Conservation (phyloP, 2,797 vertebrate species). For the Spinus pinus region DNA sequence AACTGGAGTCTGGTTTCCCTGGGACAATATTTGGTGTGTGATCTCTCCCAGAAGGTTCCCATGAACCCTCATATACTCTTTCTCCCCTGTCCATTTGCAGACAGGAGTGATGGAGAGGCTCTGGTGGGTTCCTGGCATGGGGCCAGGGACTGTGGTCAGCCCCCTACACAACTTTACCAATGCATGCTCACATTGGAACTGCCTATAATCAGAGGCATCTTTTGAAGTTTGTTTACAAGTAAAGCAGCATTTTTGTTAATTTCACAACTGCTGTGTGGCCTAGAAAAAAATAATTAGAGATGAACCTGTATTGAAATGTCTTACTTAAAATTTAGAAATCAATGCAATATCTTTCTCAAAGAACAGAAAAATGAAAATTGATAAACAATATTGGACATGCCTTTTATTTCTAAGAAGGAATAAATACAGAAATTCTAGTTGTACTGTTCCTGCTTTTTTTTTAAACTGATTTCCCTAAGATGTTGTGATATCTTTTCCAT, state of each 20-base stretch:
- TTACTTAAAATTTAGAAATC: background rate
- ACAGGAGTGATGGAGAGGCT: background rate
- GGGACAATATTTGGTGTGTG: background rate
- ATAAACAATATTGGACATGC: background rate
- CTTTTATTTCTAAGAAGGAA: background rate
- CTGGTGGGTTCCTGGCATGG: background rate
- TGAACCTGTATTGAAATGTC: background rate
- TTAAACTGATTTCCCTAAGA: background rate
- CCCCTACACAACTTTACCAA: background rate
- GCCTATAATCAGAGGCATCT: background rate
- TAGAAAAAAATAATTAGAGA: background rate
- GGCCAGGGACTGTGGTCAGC: background rate
- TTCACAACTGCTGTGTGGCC: background rate
- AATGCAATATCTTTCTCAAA: background rate
- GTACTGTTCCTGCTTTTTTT: background rate
- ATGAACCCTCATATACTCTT: background rate
- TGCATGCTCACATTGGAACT: background rate
- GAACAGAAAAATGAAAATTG: background rate
- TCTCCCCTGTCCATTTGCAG: background rate
- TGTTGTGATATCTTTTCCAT: background rate
- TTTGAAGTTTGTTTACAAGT: background rate
- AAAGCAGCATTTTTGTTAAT: background rate
- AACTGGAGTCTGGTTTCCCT: rapidly evolving
- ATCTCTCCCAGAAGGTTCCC: background rate
- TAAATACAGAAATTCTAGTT: background rate